A percentile compares a stretch with the other conserved stretches of the same genome.
These are phyloP conservation scores for Halocaridina rubra DNA, from an alignment of 2,888 invertebrate species.

Conservation along the genomic window DNA sequence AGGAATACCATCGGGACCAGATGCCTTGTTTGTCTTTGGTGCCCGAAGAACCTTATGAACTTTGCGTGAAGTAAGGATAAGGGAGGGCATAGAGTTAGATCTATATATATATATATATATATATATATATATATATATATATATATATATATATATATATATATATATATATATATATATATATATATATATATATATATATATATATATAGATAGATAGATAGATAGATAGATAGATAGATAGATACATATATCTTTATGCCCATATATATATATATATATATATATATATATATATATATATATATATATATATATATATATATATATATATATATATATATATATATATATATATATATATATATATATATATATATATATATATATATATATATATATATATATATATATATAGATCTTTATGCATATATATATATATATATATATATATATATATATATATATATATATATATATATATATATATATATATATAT, in stretches of 20 bases:
- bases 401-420: background rate
- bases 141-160: conserved; percentile 2
- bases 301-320: conserved; percentile 16
- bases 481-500: background rate
- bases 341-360: background rate
- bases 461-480: background rate
- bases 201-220: background rate
- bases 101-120: background rate
- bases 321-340: conserved; percentile 7
- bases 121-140: background rate
- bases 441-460: background rate
- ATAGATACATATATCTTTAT: background rate
- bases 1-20: no score
- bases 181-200: background rate
- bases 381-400: background rate
- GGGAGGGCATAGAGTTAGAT: background rate
- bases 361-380: background rate
- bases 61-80: no score
- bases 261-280: background rate
- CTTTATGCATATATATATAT: background rate
- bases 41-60: no score
- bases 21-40: no score
- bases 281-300: background rate
- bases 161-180: conserved; percentile 1
- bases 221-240: background rate